Conservation (phyloP, 2,888 invertebrate genomes). For the Troilus luridus region DNA sequence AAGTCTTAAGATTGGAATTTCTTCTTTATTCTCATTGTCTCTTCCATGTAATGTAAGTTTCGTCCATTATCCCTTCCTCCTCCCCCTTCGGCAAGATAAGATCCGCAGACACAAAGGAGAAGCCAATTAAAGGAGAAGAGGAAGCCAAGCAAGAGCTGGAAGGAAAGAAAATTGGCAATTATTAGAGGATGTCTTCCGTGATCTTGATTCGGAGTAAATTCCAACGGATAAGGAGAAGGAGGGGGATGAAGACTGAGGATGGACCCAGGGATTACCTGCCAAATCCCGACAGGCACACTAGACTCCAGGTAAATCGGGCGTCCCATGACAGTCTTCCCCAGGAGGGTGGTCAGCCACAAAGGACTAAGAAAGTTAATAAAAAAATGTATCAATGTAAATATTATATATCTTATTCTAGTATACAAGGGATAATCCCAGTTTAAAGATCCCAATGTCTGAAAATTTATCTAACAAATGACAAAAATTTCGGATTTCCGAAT, state of each 20-base stretch:
- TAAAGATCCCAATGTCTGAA: too few species aligned
- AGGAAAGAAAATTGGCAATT: constrained; percentile 52
- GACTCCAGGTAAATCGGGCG: constrained; percentile 7
- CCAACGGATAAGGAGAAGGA: background rate
- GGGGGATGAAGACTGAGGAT: background rate
- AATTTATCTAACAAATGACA: too few species aligned
- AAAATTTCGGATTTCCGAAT: too few species aligned
- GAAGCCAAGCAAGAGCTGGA: background rate
- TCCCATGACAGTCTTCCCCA: background rate
- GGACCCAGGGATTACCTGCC: constrained; percentile 22
- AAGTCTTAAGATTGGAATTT: too few species aligned
- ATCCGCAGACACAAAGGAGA: background rate
- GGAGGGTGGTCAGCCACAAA: background rate
- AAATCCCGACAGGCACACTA: background rate
- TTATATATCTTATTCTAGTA: too few species aligned
- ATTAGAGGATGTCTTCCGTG: constrained; percentile 49
- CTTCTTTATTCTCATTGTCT: too few species aligned
- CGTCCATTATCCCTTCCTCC: background rate
- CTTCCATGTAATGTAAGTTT: background rate
- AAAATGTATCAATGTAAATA: too few species aligned
- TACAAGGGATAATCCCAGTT: too few species aligned
- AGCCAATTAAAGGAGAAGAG: constrained; percentile 8
- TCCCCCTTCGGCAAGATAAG: background rate
- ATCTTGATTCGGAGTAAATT: constrained; percentile 33
- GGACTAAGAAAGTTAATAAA: too few species aligned